Evolutionary conservation across 2,113 vertebrate genomes (phyloP).

Genomic region (Ammodytes marinus): DNA sequence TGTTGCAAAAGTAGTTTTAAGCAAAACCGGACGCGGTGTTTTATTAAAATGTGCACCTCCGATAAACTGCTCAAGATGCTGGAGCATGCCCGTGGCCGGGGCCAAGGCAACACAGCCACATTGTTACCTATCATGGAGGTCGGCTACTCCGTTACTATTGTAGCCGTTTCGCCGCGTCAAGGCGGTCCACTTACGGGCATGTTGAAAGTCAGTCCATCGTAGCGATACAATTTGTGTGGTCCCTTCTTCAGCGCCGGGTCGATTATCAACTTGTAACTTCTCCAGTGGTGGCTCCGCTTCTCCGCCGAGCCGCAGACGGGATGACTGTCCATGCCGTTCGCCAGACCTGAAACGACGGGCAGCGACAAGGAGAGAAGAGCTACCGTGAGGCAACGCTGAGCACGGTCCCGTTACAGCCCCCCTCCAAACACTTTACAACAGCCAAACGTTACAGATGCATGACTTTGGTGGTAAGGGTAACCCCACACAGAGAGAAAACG

Average conservation of each 20-base stretch:
- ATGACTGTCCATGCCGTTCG: conserved; percentile 97
- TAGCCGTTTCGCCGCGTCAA: conserved; percentile 41
- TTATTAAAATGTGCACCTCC: conserved; percentile 49
- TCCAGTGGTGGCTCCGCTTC: conserved; percentile 98
- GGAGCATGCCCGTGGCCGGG: conserved; percentile 38
- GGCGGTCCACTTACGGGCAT: conserved; percentile 89
- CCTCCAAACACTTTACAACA: conserved; percentile 51
- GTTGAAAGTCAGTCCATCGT: conserved; percentile 96
- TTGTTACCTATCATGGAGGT: conserved; percentile 74
- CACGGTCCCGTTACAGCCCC: conserved; percentile 57
- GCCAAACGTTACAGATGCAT: conserved; percentile 53
- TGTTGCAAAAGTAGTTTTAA: conserved; percentile 61
- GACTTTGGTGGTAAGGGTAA: conserved; percentile 33
- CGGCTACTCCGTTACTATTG: conserved; percentile 76
- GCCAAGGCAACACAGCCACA: conserved; percentile 56
- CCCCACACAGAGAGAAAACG: conserved; percentile 54
- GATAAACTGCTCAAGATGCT: conserved; percentile 74
- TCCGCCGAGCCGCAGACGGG: conserved; percentile 94
- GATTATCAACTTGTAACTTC: conserved; percentile 99
- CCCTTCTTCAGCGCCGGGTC: conserved; percentile 98
- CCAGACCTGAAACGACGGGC: conserved; percentile 89
- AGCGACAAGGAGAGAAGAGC: conserved; percentile 57
- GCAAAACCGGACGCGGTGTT: not conserved
- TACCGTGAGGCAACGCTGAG: conserved; percentile 66
- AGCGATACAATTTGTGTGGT: conserved; percentile 97